Base-by-base conservation (phyloP, 2,797 vertebrate species). In the Acipenser transmontanus region DNA sequence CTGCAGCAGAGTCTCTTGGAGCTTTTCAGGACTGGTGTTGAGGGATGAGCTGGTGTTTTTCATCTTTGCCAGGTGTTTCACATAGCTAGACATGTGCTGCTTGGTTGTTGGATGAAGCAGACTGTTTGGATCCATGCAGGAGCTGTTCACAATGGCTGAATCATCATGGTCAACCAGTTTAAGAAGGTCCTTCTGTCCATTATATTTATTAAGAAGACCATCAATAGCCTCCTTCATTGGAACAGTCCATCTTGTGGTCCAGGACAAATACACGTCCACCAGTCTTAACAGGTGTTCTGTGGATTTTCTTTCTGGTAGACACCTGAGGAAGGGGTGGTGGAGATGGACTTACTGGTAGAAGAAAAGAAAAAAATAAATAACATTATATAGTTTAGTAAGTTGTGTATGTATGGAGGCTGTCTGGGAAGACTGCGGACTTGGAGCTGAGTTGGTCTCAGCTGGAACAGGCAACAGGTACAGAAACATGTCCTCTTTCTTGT, bases 11-110 rank as follows among this genome's bases (percentile, higher is more conserved):
- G 66, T 73, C 56, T 73, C 64, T 48, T 52, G 57, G 9, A 76
- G 64, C 10, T 77, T 73, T n/a, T 73, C 68, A 8, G 65, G 63
- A 11, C 69, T 71, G 14, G 59, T 74, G 65, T 74, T 74, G 1
- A 69, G 51, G 7, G 73, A 72, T 0, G 68, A 71, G 3, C 65
- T 68, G 1, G 69, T 64, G 17, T 70, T 75, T 0, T 50, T 50
- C 10, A 67, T 6, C 8, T 71, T 74, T 7, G 34, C 49, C 8
- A 61, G 13, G 20, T 73, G 59, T 54, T 73, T 76, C 20, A 34
- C 20, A 54, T 69, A 72, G 1, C 65, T 48, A 8, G 67, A 64
- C 9, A 73, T 17, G 10, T 72, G 66, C 0, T 51, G 61, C 57
- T 66, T 71, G 1, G 64, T 73, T n/a, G 68, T 73, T 6, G 73